Conservation (phyloP, 1,140 invertebrate genomes). For the Pomacea maculata region DNA sequence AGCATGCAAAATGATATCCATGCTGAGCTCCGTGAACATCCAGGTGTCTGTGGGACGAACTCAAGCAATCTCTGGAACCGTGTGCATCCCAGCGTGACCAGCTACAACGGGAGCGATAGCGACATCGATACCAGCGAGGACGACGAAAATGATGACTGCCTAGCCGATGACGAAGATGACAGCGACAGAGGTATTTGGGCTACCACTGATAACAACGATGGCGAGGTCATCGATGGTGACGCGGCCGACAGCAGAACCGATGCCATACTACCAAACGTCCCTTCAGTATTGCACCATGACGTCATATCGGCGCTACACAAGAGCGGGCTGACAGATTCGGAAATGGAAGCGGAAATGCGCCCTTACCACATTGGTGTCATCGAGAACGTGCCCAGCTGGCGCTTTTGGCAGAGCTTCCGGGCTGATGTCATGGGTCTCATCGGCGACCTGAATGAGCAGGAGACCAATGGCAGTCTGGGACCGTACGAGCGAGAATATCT, state of each 20-base stretch:
- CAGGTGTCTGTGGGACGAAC: too few relatives aligned
- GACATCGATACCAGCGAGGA: background rate
- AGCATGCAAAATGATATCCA: too few relatives aligned
- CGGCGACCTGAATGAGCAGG: background rate
- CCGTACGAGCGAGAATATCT: slow-evolving; percentile 10
- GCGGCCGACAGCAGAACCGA: background rate
- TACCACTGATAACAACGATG: background rate
- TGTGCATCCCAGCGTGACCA: too few relatives aligned
- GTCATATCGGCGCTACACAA: slow-evolving; percentile 7
- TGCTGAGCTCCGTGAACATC: too few relatives aligned
- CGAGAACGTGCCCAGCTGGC: slow-evolving; percentile 2
- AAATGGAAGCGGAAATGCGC: slow-evolving; percentile 14
- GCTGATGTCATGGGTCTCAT: slow-evolving; percentile 11
- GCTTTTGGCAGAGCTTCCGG: slow-evolving; percentile 10
- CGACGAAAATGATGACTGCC: slow-evolving; percentile 7
- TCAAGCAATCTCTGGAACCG: too few relatives aligned
- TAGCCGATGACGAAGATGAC: slow-evolving; percentile 6
- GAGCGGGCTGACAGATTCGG: slow-evolving; percentile 1
- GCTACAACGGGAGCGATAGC: background rate
- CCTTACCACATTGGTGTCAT: slow-evolving; percentile 11
- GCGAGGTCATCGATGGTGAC: background rate
- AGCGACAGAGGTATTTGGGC: background rate
- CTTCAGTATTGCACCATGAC: slow-evolving; percentile 1
- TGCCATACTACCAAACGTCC: background rate
- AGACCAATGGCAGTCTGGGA: background rate